Evolutionary conservation across 2,113 vertebrate genomes (phyloP), one percentile per base, ranked within the genome.

Genomic region (Paradisaea rubra): DNA sequence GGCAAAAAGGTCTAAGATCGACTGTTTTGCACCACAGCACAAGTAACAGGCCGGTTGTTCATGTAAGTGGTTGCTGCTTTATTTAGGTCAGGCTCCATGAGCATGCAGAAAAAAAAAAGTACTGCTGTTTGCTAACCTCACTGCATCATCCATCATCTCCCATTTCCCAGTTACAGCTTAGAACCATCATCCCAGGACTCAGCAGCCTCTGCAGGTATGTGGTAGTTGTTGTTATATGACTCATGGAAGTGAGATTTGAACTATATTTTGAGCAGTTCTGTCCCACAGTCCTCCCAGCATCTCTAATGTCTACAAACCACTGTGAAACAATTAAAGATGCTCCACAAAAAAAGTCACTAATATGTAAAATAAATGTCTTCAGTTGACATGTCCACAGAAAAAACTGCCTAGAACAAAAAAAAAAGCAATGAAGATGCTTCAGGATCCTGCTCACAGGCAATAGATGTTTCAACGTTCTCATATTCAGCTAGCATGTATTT

Each of bases 81-180:
- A 41, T 50, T 44, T 69, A 57, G 17, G 17, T 69, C 71, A 90
- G 53, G 44, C 37, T 68, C 57, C 1, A 1, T 31, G 10, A 83
- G 22, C 59, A 61, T 15, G 13, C 17, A 65, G 17, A 13, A n/a
- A 70, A 50, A 41, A 50, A 50, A 31, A 15, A 0, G 0, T 77
- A 54, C 12, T 11, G 23, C 31, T 44, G 9, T 63, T 81, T 61
- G 24, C 35, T 41, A 65, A 44, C 6, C 10, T 72, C 68, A 44
- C 45, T 45, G 27, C 28, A 64, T 35, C 37, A n/a, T n/a, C 6
- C 25, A 53, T n/a, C 57, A 81, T 63, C 45, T 53, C 45, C 37
- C 31, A 68, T 1, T 33, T 70, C 39, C 56, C 56, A 70, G 35
- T 23, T 66, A 5, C 39, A 84, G 39, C 15, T 73, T n/a, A 63